Conservation (phyloP, 2,888 invertebrate genomes). For the Tetanocera ferruginea region DNA sequence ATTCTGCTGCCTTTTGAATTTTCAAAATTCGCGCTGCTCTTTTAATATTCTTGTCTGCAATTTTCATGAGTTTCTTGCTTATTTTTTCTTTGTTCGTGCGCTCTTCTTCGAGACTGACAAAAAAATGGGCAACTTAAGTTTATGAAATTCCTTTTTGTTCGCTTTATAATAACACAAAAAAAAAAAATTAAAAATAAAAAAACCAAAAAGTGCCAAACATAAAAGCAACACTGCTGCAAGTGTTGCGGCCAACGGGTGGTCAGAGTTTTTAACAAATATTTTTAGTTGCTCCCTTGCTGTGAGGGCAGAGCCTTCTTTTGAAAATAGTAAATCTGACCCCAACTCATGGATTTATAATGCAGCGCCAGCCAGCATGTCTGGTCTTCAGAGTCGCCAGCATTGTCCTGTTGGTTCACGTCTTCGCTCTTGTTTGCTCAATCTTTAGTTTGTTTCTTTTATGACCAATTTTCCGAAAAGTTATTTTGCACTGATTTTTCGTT, state of each 20-base stretch:
- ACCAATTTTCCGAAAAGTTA: neutral
- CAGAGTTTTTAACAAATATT: neutral
- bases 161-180: neutral
- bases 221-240: neutral
- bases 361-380: no score
- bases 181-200: neutral
- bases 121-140: neutral
- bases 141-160: neutral
- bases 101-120: neutral
- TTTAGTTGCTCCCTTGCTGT: no score
- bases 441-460: no score
- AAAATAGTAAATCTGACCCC: no score
- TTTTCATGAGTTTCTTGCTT: neutral
- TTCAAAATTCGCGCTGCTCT: neutral
- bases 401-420: no score
- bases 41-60: conserved; percentile 1
- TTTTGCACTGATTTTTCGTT: neutral
- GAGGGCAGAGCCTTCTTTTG: no score
- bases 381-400: no score
- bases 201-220: neutral
- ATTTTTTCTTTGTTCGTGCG: neutral
- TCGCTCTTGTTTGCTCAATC: no score
- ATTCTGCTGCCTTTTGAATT: neutral
- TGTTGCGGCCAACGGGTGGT: neutral
- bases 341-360: no score